A percentile compares a stretch with the other conserved stretches of the same genome.
Conservation (phyloP, 2,113 vertebrate species). For the Cygnus atratus region DNA sequence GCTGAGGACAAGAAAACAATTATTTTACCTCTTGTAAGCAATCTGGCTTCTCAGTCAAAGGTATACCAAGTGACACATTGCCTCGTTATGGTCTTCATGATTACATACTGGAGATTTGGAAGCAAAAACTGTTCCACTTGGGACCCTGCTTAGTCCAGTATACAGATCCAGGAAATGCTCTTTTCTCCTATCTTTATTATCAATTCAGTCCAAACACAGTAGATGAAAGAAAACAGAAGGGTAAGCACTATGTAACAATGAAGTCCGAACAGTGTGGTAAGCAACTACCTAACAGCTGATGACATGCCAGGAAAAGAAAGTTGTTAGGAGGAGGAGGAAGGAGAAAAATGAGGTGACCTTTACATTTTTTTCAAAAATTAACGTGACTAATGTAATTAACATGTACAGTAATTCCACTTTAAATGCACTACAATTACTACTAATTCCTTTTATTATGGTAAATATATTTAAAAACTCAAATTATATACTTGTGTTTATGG, state of each 20-base stretch:
- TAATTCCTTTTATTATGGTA: neutral
- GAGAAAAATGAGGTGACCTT: slow-evolving; percentile 11
- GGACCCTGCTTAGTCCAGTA: neutral
- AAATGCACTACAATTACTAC: neutral
- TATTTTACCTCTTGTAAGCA: neutral
- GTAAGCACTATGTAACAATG: neutral
- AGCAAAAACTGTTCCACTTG: neutral
- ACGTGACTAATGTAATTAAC: neutral
- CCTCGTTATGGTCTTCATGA: neutral
- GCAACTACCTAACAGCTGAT: neutral
- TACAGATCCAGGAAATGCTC: neutral
- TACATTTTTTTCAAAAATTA: neutral
- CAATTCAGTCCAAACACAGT: neutral
- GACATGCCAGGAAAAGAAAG: neutral
- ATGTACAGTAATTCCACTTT: neutral
- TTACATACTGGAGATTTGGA: neutral
- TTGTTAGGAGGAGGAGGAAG: neutral
- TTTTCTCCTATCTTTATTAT: neutral
- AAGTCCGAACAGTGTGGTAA: neutral
- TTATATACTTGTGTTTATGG: slow-evolving; percentile 8
- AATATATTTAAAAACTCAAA: slow-evolving; percentile 27
- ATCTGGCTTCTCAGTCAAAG: neutral
- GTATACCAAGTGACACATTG: neutral
- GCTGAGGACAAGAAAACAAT: neutral
- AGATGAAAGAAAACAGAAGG: neutral